phyloP scores from a whole-genome alignment of 2,113 vertebrate species.

The Muscicapa adusta region DNA sequence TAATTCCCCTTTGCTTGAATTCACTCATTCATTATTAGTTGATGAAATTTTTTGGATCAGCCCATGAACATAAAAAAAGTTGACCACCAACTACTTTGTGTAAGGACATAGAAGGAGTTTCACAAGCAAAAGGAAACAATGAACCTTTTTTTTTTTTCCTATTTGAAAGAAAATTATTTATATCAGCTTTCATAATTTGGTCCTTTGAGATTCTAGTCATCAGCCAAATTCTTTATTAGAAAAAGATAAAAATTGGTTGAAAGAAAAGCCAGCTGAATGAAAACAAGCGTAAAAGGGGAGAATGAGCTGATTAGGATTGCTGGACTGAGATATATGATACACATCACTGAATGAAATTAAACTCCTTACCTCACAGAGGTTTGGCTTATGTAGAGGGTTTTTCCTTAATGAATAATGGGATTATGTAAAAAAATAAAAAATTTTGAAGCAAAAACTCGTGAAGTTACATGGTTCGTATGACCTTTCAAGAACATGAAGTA shows the following conservation, averaged over 20 bases:
- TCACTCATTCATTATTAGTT: background rate
- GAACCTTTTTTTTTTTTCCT: background rate
- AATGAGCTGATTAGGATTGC: background rate
- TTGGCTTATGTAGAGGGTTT: background rate
- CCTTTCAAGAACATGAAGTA: background rate
- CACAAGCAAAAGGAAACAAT: background rate
- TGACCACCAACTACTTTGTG: background rate
- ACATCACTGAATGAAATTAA: background rate
- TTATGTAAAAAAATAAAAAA: background rate
- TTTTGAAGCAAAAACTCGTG: background rate
- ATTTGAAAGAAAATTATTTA: background rate
- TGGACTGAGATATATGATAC: background rate
- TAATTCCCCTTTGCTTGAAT: background rate
- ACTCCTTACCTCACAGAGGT: background rate
- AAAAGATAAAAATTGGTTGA: background rate
- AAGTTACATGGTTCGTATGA: background rate
- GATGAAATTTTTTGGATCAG: background rate
- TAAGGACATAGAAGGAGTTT: background rate
- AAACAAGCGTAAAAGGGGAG: background rate
- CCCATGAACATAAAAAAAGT: background rate
- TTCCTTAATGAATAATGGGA: background rate
- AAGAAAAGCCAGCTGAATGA: background rate
- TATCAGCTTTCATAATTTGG: background rate
- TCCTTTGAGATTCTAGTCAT: background rate
- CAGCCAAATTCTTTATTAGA: background rate